These are phyloP conservation scores for Oscheius sp. DNA, from an alignment of 1,140 invertebrate genomes.

Conservation along the genomic window DNA sequence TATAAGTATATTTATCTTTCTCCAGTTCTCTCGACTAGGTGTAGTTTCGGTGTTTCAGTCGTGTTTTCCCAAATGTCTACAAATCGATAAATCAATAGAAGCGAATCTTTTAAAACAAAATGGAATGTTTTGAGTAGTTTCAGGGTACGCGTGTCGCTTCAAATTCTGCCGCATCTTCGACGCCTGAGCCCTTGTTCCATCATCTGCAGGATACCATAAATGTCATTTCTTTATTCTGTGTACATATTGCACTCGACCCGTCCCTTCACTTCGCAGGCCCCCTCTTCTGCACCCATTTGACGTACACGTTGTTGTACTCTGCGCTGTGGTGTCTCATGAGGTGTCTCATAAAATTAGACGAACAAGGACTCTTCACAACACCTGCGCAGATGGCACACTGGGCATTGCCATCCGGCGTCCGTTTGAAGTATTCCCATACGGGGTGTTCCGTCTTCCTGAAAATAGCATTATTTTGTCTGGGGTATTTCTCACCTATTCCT, in stretches of 20 bases:
- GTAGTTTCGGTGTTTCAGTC: neutral
- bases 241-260: neutral
- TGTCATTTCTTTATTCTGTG: neutral
- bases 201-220: slow-evolving; percentile 8
- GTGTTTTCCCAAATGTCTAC: neutral
- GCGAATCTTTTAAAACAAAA: neutral
- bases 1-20: too few species aligned
- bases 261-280: neutral
- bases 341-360: slow-evolving; percentile 36
- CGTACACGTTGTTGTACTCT: slow-evolving; percentile 35
- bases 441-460: slow-evolving; percentile 38
- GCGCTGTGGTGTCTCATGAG: slow-evolving; percentile 34
- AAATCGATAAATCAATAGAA: neutral
- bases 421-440: slow-evolving; percentile 38
- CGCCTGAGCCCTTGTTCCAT: slow-evolving; percentile 18
- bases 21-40: too few species aligned
- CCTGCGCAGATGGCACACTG: slow-evolving; percentile 34
- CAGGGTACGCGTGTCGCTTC: slow-evolving; percentile 49
- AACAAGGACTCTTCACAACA: slow-evolving; percentile 35
- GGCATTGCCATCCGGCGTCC: slow-evolving; percentile 34
- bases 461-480: neutral
- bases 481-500: slow-evolving; percentile 29
- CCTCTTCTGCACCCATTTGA: slow-evolving; percentile 37
- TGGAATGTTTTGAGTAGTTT: neutral
- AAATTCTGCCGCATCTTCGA: slow-evolving; percentile 50